Evolutionary conservation across 2,113 vertebrate species (phyloP).

Genomic region (Canis aureus): DNA sequence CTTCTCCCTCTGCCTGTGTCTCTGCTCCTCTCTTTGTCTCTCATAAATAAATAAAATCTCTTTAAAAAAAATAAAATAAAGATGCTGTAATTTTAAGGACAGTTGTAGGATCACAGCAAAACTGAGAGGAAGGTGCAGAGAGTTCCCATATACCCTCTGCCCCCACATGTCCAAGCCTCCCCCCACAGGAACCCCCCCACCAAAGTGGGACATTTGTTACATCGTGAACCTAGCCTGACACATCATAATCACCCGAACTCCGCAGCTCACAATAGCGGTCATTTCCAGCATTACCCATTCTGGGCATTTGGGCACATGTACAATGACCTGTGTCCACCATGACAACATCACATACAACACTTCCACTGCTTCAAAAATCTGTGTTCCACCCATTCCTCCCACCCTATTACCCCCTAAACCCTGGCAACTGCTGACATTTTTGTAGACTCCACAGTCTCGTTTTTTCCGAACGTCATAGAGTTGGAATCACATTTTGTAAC

Average conservation of each 20-base stretch:
- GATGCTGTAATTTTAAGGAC: neutral
- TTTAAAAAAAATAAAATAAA: no score
- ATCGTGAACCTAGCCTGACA: neutral
- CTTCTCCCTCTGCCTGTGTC: no score
- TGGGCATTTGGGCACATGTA: neutral
- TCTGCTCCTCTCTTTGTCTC: no score
- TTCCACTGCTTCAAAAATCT: neutral
- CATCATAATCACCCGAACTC: neutral
- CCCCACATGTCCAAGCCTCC: no score
- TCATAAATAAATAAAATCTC: no score
- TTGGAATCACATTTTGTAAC: no score
- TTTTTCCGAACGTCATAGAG: neutral
- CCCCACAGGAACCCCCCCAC: no score
- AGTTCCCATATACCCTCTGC: no score
- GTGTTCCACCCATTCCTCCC: neutral
- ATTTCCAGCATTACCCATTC: neutral
- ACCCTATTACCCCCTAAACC: fast-evolving
- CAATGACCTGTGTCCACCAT: no score
- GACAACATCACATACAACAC: neutral
- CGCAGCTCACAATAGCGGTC: fast-evolving
- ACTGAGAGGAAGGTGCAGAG: neutral
- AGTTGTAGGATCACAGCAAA: neutral
- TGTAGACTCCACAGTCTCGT: neutral
- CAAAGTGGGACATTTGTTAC: neutral
- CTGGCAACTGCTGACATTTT: neutral